Base-by-base conservation (phyloP, 2,888 invertebrate genomes). In the Netelia inedita region DNA sequence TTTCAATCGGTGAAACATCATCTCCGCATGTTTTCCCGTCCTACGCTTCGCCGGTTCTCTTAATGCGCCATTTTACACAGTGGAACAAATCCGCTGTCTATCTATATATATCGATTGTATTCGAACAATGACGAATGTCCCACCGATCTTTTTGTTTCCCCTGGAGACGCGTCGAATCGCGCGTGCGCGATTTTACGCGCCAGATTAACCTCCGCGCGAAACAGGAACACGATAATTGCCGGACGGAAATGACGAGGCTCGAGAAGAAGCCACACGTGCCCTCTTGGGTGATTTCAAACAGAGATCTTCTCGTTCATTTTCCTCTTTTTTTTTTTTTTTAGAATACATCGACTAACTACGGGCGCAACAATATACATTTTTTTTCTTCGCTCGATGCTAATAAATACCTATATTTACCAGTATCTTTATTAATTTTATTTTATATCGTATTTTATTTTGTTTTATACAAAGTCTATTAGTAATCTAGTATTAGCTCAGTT, bases 191-290 rank as follows among this genome's bases (percentile, higher is more conserved):
- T 46, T 71, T 65, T 16, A n/a, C 41, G 16, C 41, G 16, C 1
- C 8, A 46, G 53, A 21, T 61, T 43, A 71, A 66, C 46, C 57
- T 84, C 86, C 85, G 72, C 73, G 85, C 85, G 79, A 83, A 87
- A 87, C 87, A 86, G 88, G 87, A 88, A 88, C 87, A 85, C 87
- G 88, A 88, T 89, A 88, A 89, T 88, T 88, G 87, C 82, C 85
- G 85, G 87, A 83, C 87, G 88, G 89, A 88, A 89, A 88, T 88
- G 87, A 89, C 88, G 88, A 86, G 87, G 87, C 87, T 87, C 53
- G 21, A 50, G 86, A 88, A 87, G 87, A 86, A 86, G 86, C 81
- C 73, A 78, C 82, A 79, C 82, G 78, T 69, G 71, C 10, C 71
- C 63, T 80, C 61, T 53, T 74, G 69, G 28, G 59, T 69, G 69